phyloP scores from a whole-genome alignment of 2,888 invertebrate genomes.

The Melipona bicolor region DNA sequence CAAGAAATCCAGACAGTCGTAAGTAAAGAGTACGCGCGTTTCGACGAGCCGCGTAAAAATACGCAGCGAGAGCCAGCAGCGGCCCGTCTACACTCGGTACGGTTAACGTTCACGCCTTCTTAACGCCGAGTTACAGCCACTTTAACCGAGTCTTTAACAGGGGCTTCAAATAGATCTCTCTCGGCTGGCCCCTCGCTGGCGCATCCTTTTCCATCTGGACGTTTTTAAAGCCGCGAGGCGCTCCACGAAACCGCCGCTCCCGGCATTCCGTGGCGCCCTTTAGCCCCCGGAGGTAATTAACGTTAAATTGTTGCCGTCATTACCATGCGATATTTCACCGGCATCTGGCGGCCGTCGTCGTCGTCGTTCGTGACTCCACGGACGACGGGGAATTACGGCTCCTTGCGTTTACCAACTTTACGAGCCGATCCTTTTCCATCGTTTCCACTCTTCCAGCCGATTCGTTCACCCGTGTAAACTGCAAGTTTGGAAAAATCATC shows the following conservation, averaged over 20 bases:
- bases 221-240: conserved; percentile 60
- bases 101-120: conserved; percentile 74
- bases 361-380: conserved; percentile 1
- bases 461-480: conserved; percentile 38
- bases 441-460: conserved; percentile 21
- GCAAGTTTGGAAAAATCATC: background rate
- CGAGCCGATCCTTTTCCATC: background rate
- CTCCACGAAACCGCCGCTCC: conserved; percentile 49
- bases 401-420: conserved; percentile 9
- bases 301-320: conserved; percentile 64
- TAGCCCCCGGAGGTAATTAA: conserved; percentile 66
- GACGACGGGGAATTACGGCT: conserved; percentile 14
- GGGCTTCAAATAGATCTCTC: conserved; percentile 79
- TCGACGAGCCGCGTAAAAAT: conserved; percentile 75
- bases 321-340: conserved; percentile 54
- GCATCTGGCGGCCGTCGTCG: conserved; percentile 51
- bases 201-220: conserved; percentile 57
- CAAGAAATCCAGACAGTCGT: conserved; percentile 51
- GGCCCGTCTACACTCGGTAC: conserved; percentile 68
- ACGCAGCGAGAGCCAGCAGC: conserved; percentile 50
- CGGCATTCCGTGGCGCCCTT: conserved; percentile 46
- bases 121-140: conserved; percentile 80
- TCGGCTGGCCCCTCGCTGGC: conserved; percentile 45
- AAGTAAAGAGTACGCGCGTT: conserved; percentile 59
- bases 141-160: conserved; percentile 81